Evolutionary conservation across 2,113 vertebrate genomes (phyloP).

Genomic region (Aplodontia rufa): DNA sequence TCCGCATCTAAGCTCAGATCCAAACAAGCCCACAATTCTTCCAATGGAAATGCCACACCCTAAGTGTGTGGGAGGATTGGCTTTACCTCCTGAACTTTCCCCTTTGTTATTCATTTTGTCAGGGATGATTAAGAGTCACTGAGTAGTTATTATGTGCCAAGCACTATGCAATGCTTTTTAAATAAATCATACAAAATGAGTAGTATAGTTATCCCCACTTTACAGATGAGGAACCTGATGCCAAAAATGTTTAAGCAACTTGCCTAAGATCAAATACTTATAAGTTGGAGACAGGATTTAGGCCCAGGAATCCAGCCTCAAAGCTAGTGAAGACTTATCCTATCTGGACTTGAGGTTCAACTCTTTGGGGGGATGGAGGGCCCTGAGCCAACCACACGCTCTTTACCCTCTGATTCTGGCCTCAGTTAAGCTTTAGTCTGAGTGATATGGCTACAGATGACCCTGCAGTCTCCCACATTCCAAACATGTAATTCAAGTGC

Average conservation of each 20-base stretch:
- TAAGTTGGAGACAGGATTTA: neutral
- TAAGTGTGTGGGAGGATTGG: neutral
- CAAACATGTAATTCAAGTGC: neutral
- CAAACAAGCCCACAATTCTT: neutral
- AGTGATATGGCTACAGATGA: neutral
- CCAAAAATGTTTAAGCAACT: neutral
- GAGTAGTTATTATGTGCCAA: constrained; percentile 6
- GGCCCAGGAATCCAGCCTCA: neutral
- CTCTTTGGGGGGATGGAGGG: neutral
- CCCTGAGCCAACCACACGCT: neutral
- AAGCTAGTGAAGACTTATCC: neutral
- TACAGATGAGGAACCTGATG: neutral
- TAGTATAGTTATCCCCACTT: neutral
- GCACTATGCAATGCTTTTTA: neutral
- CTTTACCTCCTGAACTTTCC: neutral
- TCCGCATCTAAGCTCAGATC: neutral
- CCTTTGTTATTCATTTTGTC: constrained; percentile 24
- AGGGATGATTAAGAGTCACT: constrained; percentile 29
- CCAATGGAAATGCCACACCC: neutral
- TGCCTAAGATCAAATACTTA: neutral
- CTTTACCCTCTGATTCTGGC: neutral
- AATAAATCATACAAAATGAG: constrained; percentile 11
- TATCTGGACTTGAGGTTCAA: neutral
- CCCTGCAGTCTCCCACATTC: neutral
- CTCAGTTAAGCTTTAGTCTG: neutral